Percentiles rank a stretch among this genome's conserved stretches.
Conservation (phyloP, 2,888 invertebrate genomes). For the Anodontia alba region DNA sequence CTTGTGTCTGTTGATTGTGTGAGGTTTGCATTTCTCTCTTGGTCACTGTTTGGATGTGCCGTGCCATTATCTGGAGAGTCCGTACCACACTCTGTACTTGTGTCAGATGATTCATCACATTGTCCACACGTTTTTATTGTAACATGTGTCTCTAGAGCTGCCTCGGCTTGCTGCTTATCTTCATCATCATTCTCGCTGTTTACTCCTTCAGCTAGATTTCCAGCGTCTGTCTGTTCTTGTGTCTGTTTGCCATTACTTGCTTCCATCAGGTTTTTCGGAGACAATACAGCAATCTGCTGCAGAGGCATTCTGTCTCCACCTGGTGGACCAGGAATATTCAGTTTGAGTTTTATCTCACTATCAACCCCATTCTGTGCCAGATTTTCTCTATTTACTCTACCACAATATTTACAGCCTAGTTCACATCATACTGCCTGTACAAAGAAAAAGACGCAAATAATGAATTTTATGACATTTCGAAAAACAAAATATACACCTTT, state of each 20-base stretch:
- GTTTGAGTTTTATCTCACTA: not conserved
- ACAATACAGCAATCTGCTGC: slow-evolving; percentile 43
- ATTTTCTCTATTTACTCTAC: not conserved
- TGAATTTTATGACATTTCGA: not conserved
- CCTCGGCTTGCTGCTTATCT: slow-evolving; percentile 2
- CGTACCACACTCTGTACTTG: slow-evolving; percentile 10
- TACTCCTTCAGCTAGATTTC: not conserved
- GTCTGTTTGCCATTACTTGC: not conserved
- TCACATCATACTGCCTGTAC: not conserved
- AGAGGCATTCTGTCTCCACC: slow-evolving; percentile 29
- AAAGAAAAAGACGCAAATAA: not conserved
- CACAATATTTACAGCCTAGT: not conserved
- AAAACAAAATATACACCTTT: not conserved
- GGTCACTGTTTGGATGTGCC: not conserved
- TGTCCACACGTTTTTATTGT: not conserved
- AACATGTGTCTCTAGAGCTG: not conserved
- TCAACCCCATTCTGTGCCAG: not conserved
- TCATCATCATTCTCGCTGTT: not conserved
- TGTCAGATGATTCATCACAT: not conserved
- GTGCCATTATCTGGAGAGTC: not conserved
- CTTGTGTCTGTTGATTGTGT: slow-evolving; percentile 34
- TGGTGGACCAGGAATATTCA: not conserved
- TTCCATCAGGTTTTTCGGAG: slow-evolving; percentile 18
- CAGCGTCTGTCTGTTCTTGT: slow-evolving; percentile 1
- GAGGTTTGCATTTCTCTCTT: not conserved